Conservation (phyloP, 2,113 vertebrate species). For the Perognathus longimembris region DNA sequence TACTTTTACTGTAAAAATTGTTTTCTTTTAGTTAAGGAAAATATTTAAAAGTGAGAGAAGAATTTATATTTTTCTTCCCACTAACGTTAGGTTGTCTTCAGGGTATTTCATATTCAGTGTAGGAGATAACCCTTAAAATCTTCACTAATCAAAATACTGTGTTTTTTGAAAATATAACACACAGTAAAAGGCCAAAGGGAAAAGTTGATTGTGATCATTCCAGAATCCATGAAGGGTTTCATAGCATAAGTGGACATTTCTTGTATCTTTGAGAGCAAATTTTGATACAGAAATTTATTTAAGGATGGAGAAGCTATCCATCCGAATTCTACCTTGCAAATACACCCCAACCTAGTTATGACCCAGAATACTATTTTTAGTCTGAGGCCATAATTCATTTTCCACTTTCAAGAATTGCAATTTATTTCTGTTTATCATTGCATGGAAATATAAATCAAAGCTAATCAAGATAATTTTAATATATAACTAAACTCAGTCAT, state of each 20-base stretch:
- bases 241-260: neutral
- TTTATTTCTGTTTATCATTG: constrained; percentile 31
- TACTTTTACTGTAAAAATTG: constrained; percentile 33
- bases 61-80: constrained; percentile 7
- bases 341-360: neutral
- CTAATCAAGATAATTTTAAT: constrained; percentile 43
- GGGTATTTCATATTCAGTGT: neutral
- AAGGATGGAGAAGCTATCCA: neutral
- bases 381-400: neutral
- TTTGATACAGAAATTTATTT: neutral
- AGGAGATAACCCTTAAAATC: neutral
- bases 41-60: neutral
- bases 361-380: neutral
- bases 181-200: neutral
- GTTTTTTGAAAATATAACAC: neutral
- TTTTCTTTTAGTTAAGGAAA: constrained; percentile 11
- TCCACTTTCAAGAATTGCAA: neutral
- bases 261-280: neutral
- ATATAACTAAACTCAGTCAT: neutral
- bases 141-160: neutral
- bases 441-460: neutral
- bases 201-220: neutral
- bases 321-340: neutral
- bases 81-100: neutral
- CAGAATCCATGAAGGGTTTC: neutral